Evolutionary conservation across 2,797 vertebrate species (phyloP).

Genomic region (Cephalopachus bancanus): DNA sequence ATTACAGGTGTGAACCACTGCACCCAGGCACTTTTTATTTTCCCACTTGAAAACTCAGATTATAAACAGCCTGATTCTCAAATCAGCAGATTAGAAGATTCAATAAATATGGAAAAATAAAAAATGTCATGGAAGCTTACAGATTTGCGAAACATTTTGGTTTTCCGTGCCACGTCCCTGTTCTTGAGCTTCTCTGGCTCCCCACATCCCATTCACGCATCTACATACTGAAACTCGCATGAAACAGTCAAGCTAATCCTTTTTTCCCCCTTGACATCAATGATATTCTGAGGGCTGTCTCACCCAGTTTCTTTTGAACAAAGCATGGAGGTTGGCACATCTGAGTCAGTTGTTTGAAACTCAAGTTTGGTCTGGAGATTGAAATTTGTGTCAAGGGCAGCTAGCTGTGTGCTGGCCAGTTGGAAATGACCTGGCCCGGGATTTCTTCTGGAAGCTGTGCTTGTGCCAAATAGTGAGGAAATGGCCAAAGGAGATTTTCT

Average conservation of each 20-base stretch:
- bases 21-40: background rate
- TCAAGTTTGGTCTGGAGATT: background rate
- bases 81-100: background rate
- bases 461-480: background rate
- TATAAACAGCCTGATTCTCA: background rate
- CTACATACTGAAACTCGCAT: background rate
- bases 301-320: background rate
- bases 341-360: background rate
- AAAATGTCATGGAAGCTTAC: background rate
- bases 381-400: background rate
- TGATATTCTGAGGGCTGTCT: background rate
- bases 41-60: background rate
- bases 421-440: background rate
- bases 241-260: background rate
- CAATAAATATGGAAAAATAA: constrained; percentile 4
- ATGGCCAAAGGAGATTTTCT: background rate
- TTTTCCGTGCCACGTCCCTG: background rate
- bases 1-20: too few species aligned
- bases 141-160: background rate
- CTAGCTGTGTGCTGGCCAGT: background rate
- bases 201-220: background rate
- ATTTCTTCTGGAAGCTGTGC: background rate
- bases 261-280: background rate
- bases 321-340: background rate
- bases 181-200: background rate